These are phyloP conservation scores for Bugula neritina DNA, from an alignment of 2,888 invertebrate species.

Conservation along the genomic window DNA sequence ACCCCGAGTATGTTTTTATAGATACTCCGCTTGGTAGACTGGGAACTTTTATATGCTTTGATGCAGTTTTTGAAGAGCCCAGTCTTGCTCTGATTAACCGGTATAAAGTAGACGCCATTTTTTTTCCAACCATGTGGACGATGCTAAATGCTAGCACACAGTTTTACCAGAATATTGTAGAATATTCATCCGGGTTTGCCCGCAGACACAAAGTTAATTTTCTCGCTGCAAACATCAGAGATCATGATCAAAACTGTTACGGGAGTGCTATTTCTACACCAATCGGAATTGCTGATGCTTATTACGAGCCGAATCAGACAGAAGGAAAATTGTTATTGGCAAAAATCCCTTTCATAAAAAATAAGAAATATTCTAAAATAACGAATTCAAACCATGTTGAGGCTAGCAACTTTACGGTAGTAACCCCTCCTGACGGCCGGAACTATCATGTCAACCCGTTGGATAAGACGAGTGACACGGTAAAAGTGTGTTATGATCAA, in stretches of 20 bases:
- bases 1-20: slow-evolving; percentile 62
- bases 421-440: neutral
- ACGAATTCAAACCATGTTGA: neutral
- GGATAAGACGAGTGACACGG: neutral
- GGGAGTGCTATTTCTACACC: slow-evolving; percentile 67
- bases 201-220: slow-evolving; percentile 65
- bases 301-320: neutral
- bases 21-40: slow-evolving; percentile 70
- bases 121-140: slow-evolving; percentile 73
- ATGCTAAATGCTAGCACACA: slow-evolving; percentile 57
- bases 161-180: slow-evolving; percentile 30
- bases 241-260: slow-evolving; percentile 55
- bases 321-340: neutral
- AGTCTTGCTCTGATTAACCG: slow-evolving; percentile 60
- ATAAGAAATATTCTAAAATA: too few relatives aligned
- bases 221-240: slow-evolving; percentile 67
- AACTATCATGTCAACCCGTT: neutral
- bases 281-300: neutral
- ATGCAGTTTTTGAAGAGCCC: slow-evolving; percentile 70
- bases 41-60: slow-evolving; percentile 77
- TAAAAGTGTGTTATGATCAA: neutral
- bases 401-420: neutral
- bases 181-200: slow-evolving; percentile 66
- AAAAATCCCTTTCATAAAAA: neutral
- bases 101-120: slow-evolving; percentile 60